Conservation (phyloP, 2,888 invertebrate genomes). For the Sympetrum striolatum region DNA sequence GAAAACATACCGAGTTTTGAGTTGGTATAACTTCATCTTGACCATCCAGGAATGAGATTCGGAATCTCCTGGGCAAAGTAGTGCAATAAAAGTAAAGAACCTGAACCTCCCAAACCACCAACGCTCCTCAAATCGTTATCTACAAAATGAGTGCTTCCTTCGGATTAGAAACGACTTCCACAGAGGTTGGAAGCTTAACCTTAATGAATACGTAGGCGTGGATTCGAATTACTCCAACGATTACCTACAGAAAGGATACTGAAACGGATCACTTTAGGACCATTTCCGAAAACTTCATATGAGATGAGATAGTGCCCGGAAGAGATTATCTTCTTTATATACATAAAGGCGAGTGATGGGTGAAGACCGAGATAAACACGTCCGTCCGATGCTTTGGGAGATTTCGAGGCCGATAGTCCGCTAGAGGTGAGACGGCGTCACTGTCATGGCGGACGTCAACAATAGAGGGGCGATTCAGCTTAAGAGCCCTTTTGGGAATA, state of each 20-base stretch:
- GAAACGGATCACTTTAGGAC: background rate
- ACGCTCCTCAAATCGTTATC: no score
- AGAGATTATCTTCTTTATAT: background rate
- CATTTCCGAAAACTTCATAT: background rate
- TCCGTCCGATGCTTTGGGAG: background rate
- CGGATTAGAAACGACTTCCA: no score
- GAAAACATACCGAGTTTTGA: no score
- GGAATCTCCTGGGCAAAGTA: no score
- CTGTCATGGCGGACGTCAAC: background rate
- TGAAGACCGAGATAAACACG: background rate
- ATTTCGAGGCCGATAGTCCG: background rate
- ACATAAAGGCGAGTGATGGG: background rate
- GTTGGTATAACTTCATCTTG: no score
- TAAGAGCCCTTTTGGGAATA: background rate
- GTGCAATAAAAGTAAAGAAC: no score
- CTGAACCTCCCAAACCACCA: no score
- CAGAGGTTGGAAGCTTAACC: no score
- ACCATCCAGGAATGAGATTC: no score
- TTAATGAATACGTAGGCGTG: no score
- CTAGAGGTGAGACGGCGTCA: background rate
- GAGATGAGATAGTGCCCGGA: background rate
- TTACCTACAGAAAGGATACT: background rate
- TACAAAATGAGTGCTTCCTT: no score
- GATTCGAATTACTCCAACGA: background rate
- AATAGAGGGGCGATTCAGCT: background rate